These are phyloP conservation scores for Setophaga petechia DNA, from an alignment of 2,113 vertebrate species.

Conservation along the genomic window DNA sequence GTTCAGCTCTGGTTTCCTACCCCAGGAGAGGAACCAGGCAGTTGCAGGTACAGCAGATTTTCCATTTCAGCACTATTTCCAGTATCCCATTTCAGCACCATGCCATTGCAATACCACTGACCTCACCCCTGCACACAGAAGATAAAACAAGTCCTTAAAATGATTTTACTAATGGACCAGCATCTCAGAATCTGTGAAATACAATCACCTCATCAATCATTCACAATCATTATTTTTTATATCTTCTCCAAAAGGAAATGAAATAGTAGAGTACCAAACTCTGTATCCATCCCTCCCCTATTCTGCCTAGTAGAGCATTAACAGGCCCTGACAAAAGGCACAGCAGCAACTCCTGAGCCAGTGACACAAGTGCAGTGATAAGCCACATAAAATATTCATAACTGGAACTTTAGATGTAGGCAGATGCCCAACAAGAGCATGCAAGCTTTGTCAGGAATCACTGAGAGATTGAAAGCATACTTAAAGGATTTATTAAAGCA, in stretches of 20 bases:
- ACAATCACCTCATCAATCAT: conserved; percentile 74
- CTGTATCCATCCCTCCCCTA: conserved; percentile 1
- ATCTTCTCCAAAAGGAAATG: conserved; percentile 62
- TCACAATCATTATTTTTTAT: conserved; percentile 59
- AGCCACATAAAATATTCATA: conserved; percentile 74
- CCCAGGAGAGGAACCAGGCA: background rate
- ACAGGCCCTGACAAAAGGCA: conserved; percentile 42
- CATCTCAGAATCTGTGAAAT: conserved; percentile 68
- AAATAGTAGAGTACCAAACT: conserved; percentile 46
- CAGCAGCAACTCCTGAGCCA: background rate
- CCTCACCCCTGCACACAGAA: background rate
- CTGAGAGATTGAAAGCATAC: conserved; percentile 67
- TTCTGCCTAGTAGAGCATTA: conserved; percentile 51
- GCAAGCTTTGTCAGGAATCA: conserved; percentile 70
- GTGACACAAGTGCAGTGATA: conserved; percentile 44
- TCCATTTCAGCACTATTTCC: background rate
- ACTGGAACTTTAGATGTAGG: conserved; percentile 57
- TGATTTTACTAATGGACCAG: conserved; percentile 67
- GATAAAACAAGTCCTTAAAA: conserved; percentile 30
- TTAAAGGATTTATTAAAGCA: conserved; percentile 79
- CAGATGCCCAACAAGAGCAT: conserved; percentile 68
- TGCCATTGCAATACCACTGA: background rate
- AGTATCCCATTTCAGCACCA: background rate
- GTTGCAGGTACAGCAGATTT: background rate
- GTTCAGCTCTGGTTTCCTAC: background rate